These are phyloP conservation scores for Galerucella calmariensis DNA, from an alignment of 2,888 invertebrate species.

Conservation along the genomic window DNA sequence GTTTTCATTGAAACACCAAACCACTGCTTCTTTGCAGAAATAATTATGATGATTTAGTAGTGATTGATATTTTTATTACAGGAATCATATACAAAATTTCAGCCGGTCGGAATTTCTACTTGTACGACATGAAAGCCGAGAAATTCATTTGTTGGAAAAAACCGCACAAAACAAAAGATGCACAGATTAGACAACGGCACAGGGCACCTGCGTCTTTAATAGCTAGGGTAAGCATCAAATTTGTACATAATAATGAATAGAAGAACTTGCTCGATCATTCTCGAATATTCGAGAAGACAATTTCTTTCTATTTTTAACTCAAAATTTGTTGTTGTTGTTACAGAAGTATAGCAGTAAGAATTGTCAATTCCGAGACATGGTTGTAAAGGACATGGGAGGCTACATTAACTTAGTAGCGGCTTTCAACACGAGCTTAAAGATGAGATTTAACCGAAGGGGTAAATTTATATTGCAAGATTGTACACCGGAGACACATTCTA, in stretches of 20 bases:
- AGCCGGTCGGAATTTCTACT: conserved; percentile 48
- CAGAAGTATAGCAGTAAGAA: conserved; percentile 38
- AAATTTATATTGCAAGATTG: conserved; percentile 29
- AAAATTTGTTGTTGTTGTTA: conserved; percentile 29
- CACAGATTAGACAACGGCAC: conserved; percentile 33
- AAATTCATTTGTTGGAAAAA: conserved; percentile 58
- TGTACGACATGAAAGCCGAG: conserved; percentile 54
- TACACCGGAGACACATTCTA: conserved; percentile 12
- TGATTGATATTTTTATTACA: conserved; percentile 36
- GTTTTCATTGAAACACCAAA: no score
- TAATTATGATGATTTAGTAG: background rate
- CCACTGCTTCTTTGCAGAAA: background rate
- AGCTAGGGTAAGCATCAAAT: conserved; percentile 52
- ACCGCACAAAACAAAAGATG: conserved; percentile 1
- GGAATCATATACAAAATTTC: conserved; percentile 46
- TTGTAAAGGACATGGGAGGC: conserved; percentile 22
- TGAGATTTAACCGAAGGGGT: conserved; percentile 43
- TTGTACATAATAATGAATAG: no score
- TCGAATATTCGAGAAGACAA: background rate
- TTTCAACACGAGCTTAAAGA: conserved; percentile 34
- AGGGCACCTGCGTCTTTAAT: conserved; percentile 43
- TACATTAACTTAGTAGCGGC: conserved; percentile 38
- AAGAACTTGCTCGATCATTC: background rate
- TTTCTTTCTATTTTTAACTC: no score
- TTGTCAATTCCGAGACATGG: conserved; percentile 41